Conservation (phyloP, 1,140 invertebrate genomes). For the Zaprionus camerounensis region DNA sequence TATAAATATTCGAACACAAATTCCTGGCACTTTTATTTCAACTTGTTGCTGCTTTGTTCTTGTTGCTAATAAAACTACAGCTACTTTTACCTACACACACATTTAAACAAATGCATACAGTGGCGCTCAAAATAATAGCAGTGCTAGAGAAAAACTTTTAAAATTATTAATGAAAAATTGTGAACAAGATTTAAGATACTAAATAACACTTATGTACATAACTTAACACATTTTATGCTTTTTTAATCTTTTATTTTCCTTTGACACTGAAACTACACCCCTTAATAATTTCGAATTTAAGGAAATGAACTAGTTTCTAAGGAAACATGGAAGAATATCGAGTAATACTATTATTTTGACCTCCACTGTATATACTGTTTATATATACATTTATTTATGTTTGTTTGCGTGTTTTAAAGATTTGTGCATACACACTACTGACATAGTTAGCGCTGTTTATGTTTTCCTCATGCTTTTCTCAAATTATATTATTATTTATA, state of each 20-base stretch:
- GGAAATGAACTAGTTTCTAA: too few species aligned
- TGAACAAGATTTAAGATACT: too few species aligned
- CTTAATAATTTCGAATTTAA: too few species aligned
- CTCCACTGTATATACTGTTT: not conserved
- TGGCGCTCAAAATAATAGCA: too few species aligned
- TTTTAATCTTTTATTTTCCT: too few species aligned
- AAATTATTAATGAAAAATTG: too few species aligned
- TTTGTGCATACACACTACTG: constrained; percentile 80
- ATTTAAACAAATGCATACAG: not conserved
- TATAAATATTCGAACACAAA: constrained; percentile 44
- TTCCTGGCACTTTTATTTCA: constrained; percentile 55
- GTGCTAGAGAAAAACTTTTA: too few species aligned
- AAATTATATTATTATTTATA: constrained; percentile 18
- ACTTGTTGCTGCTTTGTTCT: constrained; percentile 16
- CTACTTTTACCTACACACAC: constrained; percentile 1
- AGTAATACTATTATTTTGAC: too few species aligned
- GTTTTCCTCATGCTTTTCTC: not conserved
- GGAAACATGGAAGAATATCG: too few species aligned
- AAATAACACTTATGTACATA: too few species aligned
- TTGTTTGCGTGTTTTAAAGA: constrained; percentile 31
- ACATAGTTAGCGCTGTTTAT: constrained; percentile 60
- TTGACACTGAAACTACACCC: too few species aligned
- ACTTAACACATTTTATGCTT: too few species aligned
- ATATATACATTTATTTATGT: constrained; percentile 34
- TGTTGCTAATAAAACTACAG: constrained; percentile 33